Conservation (phyloP, 2,797 vertebrate genomes). For the Dermochelys coriacea region DNA sequence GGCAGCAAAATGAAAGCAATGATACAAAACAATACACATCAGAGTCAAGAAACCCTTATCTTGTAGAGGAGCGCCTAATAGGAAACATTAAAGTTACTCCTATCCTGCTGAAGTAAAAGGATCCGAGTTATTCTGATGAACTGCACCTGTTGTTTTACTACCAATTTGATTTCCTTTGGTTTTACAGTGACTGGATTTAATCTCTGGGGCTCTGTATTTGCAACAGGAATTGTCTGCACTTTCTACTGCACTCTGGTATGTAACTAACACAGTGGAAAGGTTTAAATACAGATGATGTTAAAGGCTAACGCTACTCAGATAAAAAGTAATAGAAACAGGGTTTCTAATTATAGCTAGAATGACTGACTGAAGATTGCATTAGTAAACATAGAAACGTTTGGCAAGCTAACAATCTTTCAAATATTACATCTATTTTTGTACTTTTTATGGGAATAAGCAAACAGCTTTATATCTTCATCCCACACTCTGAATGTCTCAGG, state of each 20-base stretch:
- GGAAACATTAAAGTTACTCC: not conserved
- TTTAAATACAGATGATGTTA: not conserved
- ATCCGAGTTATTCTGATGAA: not conserved
- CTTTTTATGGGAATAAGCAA: not conserved
- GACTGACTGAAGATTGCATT: not conserved
- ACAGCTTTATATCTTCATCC: not conserved
- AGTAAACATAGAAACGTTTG: not conserved
- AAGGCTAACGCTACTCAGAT: not conserved
- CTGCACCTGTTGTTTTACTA: not conserved
- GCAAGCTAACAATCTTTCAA: not conserved
- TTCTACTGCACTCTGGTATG: conserved; percentile 89
- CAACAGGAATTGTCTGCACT: conserved; percentile 88
- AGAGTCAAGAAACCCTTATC: not conserved
- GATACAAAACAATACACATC: not conserved
- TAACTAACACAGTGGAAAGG: conserved; percentile 16
- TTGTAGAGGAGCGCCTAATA: not conserved
- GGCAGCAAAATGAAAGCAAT: not conserved
- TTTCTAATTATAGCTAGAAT: not conserved
- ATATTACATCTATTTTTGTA: not conserved
- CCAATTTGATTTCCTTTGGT: conserved; percentile 28
- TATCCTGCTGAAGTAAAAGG: not conserved
- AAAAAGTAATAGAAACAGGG: not conserved
- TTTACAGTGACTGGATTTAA: conserved; percentile 87
- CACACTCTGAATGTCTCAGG: not conserved
- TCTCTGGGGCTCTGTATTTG: conserved; percentile 88